A percentile compares a stretch with the other conserved stretches of the same genome.
Evolutionary conservation across 1,140 invertebrate species (phyloP).

Genomic region (Plectus sambesii): DNA sequence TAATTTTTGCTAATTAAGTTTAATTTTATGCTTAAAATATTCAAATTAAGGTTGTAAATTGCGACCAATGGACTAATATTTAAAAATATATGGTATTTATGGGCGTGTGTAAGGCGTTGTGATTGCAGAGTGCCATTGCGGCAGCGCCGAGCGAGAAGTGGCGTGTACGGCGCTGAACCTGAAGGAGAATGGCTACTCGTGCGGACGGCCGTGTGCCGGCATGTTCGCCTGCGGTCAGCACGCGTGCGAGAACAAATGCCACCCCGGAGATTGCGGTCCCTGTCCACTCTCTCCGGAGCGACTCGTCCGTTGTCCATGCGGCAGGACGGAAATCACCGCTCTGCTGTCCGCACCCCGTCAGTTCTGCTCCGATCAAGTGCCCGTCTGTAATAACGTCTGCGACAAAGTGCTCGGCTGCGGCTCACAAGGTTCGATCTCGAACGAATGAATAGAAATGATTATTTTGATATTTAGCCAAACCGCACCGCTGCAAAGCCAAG

Average conservation of each 20-base stretch:
- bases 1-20: conserved; percentile 38
- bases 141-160: conserved; percentile 50
- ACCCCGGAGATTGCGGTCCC: conserved; percentile 44
- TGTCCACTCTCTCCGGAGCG: conserved; percentile 57
- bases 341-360: conserved; percentile 44
- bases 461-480: conserved; percentile 48
- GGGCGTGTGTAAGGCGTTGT: too few species aligned
- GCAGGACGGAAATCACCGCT: conserved; percentile 54
- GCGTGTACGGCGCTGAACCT: conserved; percentile 49
- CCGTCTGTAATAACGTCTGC: conserved; percentile 68
- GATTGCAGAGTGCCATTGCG: conserved; percentile 60
- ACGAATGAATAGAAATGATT: conserved; percentile 14
- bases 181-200: conserved; percentile 42
- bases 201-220: conserved; percentile 46
- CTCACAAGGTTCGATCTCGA: conserved; percentile 52
- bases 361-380: conserved; percentile 71
- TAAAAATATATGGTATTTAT: too few species aligned
- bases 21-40: background rate
- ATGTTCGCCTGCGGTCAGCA: conserved; percentile 43
- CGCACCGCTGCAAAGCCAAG: conserved; percentile 59
- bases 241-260: conserved; percentile 40
- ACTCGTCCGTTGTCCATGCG: conserved; percentile 71
- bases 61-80: too few species aligned
- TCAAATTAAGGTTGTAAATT: too few species aligned
- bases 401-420: conserved; percentile 68